Evolutionary conservation across 2,888 invertebrate genomes (phyloP).

Genomic region (Acanthosepion pharaonis): DNA sequence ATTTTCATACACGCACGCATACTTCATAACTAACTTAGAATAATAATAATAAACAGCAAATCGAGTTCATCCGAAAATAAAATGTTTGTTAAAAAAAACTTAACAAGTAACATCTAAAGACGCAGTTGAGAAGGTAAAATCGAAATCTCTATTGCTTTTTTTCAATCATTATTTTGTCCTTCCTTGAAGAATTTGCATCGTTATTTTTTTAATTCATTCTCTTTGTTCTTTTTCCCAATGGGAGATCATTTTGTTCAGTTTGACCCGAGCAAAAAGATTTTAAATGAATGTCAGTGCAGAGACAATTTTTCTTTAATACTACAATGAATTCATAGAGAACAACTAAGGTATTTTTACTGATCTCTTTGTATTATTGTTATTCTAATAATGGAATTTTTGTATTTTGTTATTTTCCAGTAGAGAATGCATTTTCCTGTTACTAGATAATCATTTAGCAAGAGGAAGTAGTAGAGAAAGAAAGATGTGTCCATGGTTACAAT

Average conservation of each 20-base stretch:
- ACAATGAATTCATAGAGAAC: not conserved
- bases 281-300: not conserved
- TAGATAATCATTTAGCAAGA: not conserved
- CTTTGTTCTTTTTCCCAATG: not conserved
- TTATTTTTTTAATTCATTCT: not conserved
- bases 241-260: not conserved
- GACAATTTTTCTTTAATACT: not conserved
- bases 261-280: not conserved
- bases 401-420: not conserved
- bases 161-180: too few species aligned
- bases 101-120: too few species aligned
- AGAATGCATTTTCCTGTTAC: not conserved
- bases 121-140: too few species aligned
- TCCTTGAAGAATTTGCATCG: not conserved
- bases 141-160: too few species aligned
- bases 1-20: too few species aligned
- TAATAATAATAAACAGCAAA: too few species aligned
- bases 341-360: not conserved
- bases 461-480: not conserved
- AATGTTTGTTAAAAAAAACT: too few species aligned
- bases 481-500: constrained; percentile 16
- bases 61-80: too few species aligned
- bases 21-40: too few species aligned
- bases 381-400: not conserved
- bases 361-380: not conserved